These are phyloP conservation scores for Onychostruthus taczanowskii DNA, from an alignment of 2,113 vertebrate genomes.

Conservation along the genomic window DNA sequence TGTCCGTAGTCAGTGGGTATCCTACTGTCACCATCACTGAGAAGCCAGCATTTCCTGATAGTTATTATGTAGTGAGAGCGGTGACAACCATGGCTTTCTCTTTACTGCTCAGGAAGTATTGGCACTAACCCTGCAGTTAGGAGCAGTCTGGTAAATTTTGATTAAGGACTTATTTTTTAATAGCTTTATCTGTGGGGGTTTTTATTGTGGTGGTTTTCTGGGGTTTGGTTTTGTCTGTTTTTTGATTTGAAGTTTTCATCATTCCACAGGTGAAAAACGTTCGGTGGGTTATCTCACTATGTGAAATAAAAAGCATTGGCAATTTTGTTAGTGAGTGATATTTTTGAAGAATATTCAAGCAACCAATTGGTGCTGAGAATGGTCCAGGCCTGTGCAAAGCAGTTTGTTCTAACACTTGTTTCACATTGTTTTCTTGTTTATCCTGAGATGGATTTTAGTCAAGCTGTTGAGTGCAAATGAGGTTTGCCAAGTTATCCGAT, in stretches of 20 bases:
- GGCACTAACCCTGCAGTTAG: neutral
- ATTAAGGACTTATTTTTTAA: neutral
- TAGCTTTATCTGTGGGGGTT: neutral
- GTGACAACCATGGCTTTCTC: neutral
- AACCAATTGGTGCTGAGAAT: neutral
- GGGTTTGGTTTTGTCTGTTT: neutral
- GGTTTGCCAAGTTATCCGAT: constrained; percentile 41
- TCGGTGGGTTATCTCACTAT: neutral
- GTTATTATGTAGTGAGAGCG: neutral
- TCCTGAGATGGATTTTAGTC: constrained; percentile 48
- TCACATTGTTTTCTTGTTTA: constrained; percentile 13
- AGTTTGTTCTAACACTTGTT: neutral
- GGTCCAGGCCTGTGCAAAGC: neutral
- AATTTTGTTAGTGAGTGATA: neutral
- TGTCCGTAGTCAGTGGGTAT: neutral
- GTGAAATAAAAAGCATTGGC: neutral
- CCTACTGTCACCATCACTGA: neutral
- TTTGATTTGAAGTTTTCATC: neutral
- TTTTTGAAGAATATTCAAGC: neutral
- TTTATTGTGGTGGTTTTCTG: neutral
- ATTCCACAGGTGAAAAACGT: neutral
- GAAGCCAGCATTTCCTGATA: neutral
- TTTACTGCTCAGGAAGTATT: neutral
- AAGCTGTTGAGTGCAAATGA: constrained; percentile 55
- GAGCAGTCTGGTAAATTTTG: neutral